phyloP scores from a whole-genome alignment of 2,113 vertebrate species.

The Grallaria varia region DNA sequence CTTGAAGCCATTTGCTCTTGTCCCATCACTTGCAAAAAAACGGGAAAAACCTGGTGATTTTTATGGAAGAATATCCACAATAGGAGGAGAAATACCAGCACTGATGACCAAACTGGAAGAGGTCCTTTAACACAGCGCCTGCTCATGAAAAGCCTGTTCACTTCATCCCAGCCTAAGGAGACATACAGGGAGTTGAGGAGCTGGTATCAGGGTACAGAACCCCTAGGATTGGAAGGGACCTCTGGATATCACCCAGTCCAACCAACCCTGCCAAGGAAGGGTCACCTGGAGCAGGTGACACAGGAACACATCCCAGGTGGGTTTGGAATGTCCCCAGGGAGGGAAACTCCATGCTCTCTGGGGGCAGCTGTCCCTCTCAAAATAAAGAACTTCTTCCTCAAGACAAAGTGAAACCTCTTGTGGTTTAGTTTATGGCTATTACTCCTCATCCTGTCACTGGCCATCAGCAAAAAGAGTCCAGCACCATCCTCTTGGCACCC shows the following conservation, averaged over 20 bases:
- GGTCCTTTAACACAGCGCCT: neutral
- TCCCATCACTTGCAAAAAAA: neutral
- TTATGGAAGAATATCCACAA: accelerated
- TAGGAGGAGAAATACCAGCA: neutral
- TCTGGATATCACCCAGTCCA: neutral
- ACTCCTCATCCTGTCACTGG: neutral
- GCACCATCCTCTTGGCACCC: neutral
- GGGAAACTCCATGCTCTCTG: neutral
- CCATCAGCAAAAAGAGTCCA: neutral
- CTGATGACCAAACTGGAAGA: neutral
- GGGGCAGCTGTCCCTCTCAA: neutral
- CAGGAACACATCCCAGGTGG: neutral
- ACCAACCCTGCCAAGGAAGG: neutral
- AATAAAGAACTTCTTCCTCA: neutral
- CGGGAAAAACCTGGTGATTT: neutral
- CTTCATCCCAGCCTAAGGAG: neutral
- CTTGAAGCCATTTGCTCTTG: neutral
- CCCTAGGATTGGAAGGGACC: neutral
- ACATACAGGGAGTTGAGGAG: accelerated
- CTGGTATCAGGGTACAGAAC: neutral
- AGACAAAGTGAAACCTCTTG: neutral
- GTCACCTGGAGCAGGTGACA: neutral
- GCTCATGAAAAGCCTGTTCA: neutral
- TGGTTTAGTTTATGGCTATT: neutral
- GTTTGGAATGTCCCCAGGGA: neutral